Conservation (phyloP, 2,797 vertebrate species). For the Anguilla pacifica region DNA sequence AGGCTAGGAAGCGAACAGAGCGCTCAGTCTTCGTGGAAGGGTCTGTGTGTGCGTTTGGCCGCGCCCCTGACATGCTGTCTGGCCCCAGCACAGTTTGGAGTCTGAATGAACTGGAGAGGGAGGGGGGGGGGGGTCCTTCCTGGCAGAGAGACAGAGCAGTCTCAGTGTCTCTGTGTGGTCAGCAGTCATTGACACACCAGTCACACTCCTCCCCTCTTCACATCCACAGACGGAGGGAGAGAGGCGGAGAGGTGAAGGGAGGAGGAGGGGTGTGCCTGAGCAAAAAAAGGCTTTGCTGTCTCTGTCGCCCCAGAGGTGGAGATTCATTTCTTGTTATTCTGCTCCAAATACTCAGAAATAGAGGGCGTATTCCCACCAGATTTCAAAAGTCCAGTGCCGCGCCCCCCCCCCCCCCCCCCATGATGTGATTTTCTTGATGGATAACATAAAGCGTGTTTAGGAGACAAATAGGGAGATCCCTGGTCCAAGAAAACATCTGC, state of each 20-base stretch:
- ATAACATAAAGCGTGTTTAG: not conserved
- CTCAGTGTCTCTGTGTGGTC: conserved; percentile 18
- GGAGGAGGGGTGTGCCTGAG: not conserved
- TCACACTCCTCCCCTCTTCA: conserved; percentile 23
- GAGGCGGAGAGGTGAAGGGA: not conserved
- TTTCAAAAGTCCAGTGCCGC: not conserved
- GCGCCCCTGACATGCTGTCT: not conserved
- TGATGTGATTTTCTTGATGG: not conserved
- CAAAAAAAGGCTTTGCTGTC: not conserved
- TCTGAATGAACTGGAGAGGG: conserved; percentile 14
- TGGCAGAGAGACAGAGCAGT: conserved; percentile 1
- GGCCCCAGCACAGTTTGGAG: not conserved
- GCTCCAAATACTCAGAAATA: conserved; percentile 11
- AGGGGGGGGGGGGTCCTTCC: not conserved
- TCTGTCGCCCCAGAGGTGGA: not conserved
- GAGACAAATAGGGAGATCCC: not conserved
- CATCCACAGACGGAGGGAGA: not conserved
- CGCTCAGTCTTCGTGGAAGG: not conserved
- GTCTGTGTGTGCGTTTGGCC: not conserved
- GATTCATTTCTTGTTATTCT: conserved; percentile 21
- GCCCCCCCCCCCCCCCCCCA: not conserved
- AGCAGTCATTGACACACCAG: conserved; percentile 27
- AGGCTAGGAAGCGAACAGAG: not conserved
- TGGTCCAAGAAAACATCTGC: not conserved
- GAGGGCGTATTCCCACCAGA: conserved; percentile 20